A percentile compares a stretch with the other conserved stretches of the same genome.
Conservation (phyloP, 1,140 invertebrate genomes). For the Gonioctena quinquepunctata region DNA sequence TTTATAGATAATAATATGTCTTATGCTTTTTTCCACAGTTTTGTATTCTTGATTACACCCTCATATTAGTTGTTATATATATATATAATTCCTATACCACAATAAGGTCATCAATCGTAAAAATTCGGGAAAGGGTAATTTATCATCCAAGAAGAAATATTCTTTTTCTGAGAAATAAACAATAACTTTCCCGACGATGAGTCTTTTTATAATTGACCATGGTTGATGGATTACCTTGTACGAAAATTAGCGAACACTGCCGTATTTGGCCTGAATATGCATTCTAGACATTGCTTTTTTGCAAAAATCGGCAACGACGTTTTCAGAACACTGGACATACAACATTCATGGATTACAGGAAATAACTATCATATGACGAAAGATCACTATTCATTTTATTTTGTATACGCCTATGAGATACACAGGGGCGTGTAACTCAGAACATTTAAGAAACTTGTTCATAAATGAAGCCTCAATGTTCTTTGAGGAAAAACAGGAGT, state of each 20-base stretch:
- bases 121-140: not conserved
- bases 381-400: no score
- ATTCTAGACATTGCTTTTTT: slow-evolving; percentile 21
- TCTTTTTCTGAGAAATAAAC: not conserved
- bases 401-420: no score
- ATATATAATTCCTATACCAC: not conserved
- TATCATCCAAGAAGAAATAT: not conserved
- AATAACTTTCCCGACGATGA: not conserved
- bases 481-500: no score
- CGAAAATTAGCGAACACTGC: slow-evolving; percentile 26
- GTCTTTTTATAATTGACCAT: no score
- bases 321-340: not conserved
- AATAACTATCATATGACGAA: no score
- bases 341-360: no score
- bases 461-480: no score
- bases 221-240: not conserved
- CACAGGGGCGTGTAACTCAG: no score
- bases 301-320: not conserved
- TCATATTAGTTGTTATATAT: not conserved
- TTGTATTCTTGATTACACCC: not conserved
- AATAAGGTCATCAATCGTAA: not conserved
- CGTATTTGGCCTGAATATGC: slow-evolving; percentile 30
- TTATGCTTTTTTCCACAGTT: no score
- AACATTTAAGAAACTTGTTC: no score
- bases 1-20: no score